Percentiles rank a stretch among this genome's conserved stretches.
These are phyloP conservation scores for Eilema depressum DNA, from an alignment of 2,888 invertebrate genomes.

Conservation along the genomic window DNA sequence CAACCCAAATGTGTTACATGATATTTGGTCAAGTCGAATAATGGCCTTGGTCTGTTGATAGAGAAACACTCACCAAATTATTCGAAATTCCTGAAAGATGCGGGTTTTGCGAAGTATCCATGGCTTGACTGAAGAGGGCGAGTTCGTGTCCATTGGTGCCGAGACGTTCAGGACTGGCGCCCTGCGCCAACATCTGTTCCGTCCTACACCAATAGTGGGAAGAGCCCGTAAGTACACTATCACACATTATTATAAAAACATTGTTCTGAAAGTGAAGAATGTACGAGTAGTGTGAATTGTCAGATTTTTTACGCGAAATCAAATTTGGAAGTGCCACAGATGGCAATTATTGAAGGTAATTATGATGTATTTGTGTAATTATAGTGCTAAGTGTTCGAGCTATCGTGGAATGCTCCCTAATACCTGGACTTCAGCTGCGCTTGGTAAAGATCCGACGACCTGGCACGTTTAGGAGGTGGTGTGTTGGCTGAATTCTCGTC, in stretches of 20 bases:
- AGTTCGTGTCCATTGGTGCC: conserved; percentile 89
- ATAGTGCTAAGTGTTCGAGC: neutral
- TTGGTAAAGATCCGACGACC: conserved; percentile 90
- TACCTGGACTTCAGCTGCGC: conserved; percentile 87
- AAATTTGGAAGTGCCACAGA: no score
- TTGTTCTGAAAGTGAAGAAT: neutral
- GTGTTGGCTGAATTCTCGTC: conserved; percentile 82
- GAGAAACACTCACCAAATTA: conserved; percentile 72
- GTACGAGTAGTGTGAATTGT: no score
- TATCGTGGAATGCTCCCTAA: conserved; percentile 56
- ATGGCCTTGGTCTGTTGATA: neutral
- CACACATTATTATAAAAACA: neutral
- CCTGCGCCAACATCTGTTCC: conserved; percentile 79
- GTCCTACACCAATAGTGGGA: conserved; percentile 77
- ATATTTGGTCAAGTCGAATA: no score
- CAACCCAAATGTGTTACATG: no score
- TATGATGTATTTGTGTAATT: no score
- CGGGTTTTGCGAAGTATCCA: conserved; percentile 91
- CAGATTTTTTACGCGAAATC: no score
- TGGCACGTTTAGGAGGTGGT: conserved; percentile 90
- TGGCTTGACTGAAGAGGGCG: conserved; percentile 91
- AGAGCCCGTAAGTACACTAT: conserved; percentile 61
- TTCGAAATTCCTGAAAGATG: conserved; percentile 86
- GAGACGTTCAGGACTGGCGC: conserved; percentile 87
- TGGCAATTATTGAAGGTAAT: no score